Evolutionary conservation across 2,113 vertebrate species (phyloP), one percentile per base, ranked within the genome.

Genomic region (Ictalurus furcatus): DNA sequence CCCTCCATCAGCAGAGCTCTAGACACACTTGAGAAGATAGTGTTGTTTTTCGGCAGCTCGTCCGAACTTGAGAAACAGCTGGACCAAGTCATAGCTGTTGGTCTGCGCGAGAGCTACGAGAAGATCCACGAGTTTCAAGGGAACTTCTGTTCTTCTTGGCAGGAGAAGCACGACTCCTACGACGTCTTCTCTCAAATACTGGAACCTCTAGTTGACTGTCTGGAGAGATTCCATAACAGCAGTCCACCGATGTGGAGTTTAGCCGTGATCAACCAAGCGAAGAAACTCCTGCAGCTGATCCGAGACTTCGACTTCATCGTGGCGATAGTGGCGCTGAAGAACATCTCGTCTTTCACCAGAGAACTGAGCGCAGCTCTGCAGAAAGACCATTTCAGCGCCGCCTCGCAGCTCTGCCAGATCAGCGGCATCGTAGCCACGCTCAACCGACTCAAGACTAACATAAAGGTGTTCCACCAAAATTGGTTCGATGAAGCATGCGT

Each of bases 381-480:
- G 92, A 98, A 98, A 17, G 97, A 98, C 81, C 98, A 98, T 6
- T 98, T 97, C 0, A 98, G 97, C 34, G 96, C 97, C 0, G 98
- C 97, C 58, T 98, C 98, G 56, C 98, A 98, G 34, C 97, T 98
- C 80, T 97, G 97, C 93, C 98, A 98, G 91, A 94, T 99, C 90
- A 96, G 95, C 0, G 98, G 98, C 0, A 98, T 99, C 23, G 94
- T 99, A 90, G 97, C 98, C 90, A 97, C 98, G 0, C 95, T 99
- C 71, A 99, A 97, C 4, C 94, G 98, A 91, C 97, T 99, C 23
- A 97, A 98, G 94, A 98, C 98, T 69, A 98, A 98, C 74, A 98
- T 99, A 79, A 98, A 99, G 69, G 97, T 99, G 69, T 99, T 99
- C 91, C 98, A 99, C 52, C 98, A 99, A 84, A 99, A 98, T 94